Conservation (phyloP, 2,797 vertebrate species). For the Distichodus sexfasciatus region DNA sequence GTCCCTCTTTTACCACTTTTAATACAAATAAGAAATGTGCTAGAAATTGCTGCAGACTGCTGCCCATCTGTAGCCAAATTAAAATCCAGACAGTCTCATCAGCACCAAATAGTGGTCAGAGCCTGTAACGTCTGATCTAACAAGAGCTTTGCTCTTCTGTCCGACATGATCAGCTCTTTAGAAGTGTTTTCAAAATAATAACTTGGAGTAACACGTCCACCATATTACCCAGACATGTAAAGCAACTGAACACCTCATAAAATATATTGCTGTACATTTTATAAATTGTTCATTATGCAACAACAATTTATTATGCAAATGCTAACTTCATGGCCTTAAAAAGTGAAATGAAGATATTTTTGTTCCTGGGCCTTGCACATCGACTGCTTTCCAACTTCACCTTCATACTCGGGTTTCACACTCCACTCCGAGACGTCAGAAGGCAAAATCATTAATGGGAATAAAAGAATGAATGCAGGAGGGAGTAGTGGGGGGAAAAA, state of each 20-base stretch:
- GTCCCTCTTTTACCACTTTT: background rate
- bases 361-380: background rate
- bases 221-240: too few relatives aligned
- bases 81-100: constrained; percentile 15
- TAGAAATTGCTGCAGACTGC: background rate
- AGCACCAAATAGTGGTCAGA: constrained; percentile 34
- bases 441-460: constrained; percentile 47
- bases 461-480: background rate
- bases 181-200: background rate
- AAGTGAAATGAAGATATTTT: too few relatives aligned
- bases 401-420: constrained; percentile 13
- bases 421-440: constrained; percentile 18
- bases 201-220: background rate
- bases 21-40: background rate
- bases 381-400: too few relatives aligned
- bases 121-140: background rate
- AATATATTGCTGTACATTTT: too few relatives aligned
- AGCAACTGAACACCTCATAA: too few relatives aligned
- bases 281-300: too few relatives aligned
- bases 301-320: background rate
- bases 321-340: background rate
- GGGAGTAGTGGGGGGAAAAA: background rate
- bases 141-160: background rate
- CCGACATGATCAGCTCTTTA: background rate
- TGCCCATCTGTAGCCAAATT: background rate